phyloP scores from a whole-genome alignment of 2,797 vertebrate genomes.

The Anguilla obscura region DNA sequence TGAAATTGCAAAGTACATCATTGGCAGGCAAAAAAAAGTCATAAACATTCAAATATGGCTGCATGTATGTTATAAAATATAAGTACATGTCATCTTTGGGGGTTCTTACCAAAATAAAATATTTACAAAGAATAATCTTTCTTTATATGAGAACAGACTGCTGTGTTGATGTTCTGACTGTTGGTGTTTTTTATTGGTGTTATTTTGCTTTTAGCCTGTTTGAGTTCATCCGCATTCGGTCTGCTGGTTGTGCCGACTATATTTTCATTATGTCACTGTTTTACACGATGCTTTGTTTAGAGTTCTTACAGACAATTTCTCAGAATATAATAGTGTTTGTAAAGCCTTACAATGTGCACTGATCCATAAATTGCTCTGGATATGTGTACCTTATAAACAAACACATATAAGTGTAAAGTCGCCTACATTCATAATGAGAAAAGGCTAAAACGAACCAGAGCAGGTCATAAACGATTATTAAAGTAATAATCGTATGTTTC shows the following conservation, averaged over 20 bases:
- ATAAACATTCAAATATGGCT: not conserved
- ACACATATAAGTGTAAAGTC: not conserved
- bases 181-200: not conserved
- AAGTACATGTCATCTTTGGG: not conserved
- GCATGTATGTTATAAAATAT: not conserved
- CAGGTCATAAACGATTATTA: not conserved
- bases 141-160: not conserved
- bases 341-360: not conserved
- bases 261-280: not conserved
- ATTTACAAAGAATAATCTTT: constrained; percentile 10
- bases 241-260: not conserved
- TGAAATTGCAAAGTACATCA: not conserved
- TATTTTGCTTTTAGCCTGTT: not conserved
- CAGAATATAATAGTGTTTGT: not conserved
- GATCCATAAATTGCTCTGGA: not conserved
- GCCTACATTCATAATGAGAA: not conserved
- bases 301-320: not conserved
- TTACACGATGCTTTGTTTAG: not conserved
- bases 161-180: not conserved
- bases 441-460: not conserved
- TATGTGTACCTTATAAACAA: not conserved
- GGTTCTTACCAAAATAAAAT: not conserved
- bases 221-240: not conserved
- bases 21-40: constrained; percentile 4
- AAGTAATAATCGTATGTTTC: not conserved